phyloP scores from a whole-genome alignment of 1,140 invertebrate species.

The Drosophila melanogaster region Release_6_plus_ISO1_MT NC_004354.4:17219001-17219500 shows the following conservation, averaged over 20 bases:
- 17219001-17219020: constrained; percentile 62
- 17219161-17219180: constrained; percentile 29
- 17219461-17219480: constrained; percentile 22
- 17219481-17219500: constrained; percentile 26
- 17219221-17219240: constrained; percentile 24
- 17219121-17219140: constrained; percentile 51
- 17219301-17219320: constrained; percentile 50
- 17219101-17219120: constrained; percentile 54
- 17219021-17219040: constrained; percentile 63
- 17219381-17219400: constrained; percentile 10
- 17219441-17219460: constrained; percentile 18
- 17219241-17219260: constrained; percentile 19
- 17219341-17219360: background rate
- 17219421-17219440: constrained; percentile 15
- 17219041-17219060: constrained; percentile 55
- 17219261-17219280: constrained; percentile 5
- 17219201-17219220: constrained; percentile 15
- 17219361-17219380: background rate
- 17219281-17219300: constrained; percentile 51
- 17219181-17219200: constrained; percentile 33
- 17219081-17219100: constrained; percentile 44
- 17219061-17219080: constrained; percentile 48
- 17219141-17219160: constrained; percentile 40
- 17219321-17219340: background rate
- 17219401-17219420: constrained; percentile 16